Evolutionary conservation across 2,888 invertebrate genomes (phyloP), one percentile per base, ranked within the genome.

Genomic region (Diaprepes abbreviatus): DNA sequence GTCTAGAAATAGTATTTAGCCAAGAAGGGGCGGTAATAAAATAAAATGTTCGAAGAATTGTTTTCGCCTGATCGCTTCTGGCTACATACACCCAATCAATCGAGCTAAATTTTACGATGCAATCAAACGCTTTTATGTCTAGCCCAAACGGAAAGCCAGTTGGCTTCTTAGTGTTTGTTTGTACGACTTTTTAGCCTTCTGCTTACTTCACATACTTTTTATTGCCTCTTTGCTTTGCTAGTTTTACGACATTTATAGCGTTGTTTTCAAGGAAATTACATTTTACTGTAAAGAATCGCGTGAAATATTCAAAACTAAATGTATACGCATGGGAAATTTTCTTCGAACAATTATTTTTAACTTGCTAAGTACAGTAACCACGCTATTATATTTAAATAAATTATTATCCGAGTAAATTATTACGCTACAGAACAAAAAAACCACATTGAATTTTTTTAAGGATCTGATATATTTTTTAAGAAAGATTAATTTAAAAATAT

Each of bases 81-180:
- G 40, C 31, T 40, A 24, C 59, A 60, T 38, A 52, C 54, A 14
- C 35, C 55, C 63, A 63, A 68, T 68, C 68, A 68, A 63, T 64
- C 55, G 57, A 43, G 48, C 57, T 57, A 68, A 68, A 54, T 45
- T 68, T 68, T 68, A 68, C 57, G 68, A 68, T 14, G 50, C 40
- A 50, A 52, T 63, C 48, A 63, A 63, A 63, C 6, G 38, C 31
- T 59, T 63, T 63, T 63, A 52, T 50, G 50, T 63, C 36, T 21
- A 24, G 12, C 57, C 57, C 35, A 24, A 57, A 57, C 36, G 21
- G 57, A 35, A 36, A 55, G 36, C 33, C 36, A 55, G 35, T 24
- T 57, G 21, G 57, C 35, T 24, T 38, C 36, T 57, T 24, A 24
- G 36, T 36, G 55, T 55, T 33, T 55, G 36, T 14, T 55, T 55